Evolutionary conservation across 2,888 invertebrate species (phyloP).

Genomic region (Ceraclea dissimilis): DNA sequence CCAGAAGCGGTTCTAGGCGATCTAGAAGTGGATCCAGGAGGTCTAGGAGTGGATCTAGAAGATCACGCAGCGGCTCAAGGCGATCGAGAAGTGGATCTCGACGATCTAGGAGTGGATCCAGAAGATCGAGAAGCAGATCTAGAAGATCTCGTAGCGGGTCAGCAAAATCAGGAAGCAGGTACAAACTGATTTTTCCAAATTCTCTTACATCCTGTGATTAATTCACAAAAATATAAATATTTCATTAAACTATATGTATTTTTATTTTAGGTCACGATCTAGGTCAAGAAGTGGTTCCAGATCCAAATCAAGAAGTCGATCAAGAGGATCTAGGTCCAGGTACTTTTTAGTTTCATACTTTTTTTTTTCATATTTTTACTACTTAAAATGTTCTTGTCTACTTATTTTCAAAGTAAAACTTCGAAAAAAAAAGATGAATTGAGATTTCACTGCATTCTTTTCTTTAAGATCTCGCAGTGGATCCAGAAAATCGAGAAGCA

Average conservation of each 20-base stretch:
- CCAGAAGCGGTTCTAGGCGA: constrained; percentile 32
- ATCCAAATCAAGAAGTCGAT: constrained; percentile 24
- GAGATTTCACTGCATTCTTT: too few relatives aligned
- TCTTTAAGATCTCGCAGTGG: constrained; percentile 26
- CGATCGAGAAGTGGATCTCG: constrained; percentile 26
- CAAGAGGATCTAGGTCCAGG: constrained; percentile 26
- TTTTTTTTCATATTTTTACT: background rate
- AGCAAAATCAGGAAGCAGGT: constrained; percentile 27
- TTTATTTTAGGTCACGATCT: constrained; percentile 17
- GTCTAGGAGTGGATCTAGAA: constrained; percentile 26
- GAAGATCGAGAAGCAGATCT: constrained; percentile 31
- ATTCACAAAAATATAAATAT: too few relatives aligned
- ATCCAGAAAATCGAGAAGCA: constrained; percentile 26
- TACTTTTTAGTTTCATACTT: constrained; percentile 14
- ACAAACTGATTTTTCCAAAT: too few relatives aligned
- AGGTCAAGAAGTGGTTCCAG: constrained; percentile 29
- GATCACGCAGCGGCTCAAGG: constrained; percentile 5
- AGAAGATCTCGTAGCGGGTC: constrained; percentile 25
- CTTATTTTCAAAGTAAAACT: too few relatives aligned
- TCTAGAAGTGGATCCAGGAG: constrained; percentile 29
- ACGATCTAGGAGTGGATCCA: constrained; percentile 29
- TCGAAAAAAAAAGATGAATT: too few relatives aligned
- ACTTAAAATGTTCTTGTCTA: too few relatives aligned
- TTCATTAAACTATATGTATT: too few relatives aligned
- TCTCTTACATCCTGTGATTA: too few relatives aligned